phyloP scores from a whole-genome alignment of 1,140 invertebrate genomes.

The Drosophila prosaltans region DNA sequence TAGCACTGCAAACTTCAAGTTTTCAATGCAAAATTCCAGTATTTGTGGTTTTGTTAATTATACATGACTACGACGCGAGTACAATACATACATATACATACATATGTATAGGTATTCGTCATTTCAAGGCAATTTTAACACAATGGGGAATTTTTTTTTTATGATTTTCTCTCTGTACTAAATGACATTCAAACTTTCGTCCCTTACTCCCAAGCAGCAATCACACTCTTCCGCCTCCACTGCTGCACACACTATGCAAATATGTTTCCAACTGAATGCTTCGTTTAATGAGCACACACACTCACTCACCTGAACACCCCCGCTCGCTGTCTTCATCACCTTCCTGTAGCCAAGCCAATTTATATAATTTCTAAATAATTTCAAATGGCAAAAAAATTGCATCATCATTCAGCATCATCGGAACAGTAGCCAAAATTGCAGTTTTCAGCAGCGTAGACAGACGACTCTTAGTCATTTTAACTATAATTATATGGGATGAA shows the following conservation, averaged over 20 bases:
- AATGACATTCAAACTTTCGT: neutral
- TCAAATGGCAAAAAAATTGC: conserved; percentile 47
- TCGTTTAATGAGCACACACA: conserved; percentile 41
- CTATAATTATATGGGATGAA: conserved; percentile 23
- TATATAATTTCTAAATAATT: conserved; percentile 65
- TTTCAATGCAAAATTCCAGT: conserved; percentile 55
- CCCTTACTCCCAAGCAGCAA: conserved; percentile 3
- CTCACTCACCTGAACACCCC: conserved; percentile 28
- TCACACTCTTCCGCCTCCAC: neutral
- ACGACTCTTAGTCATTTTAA: conserved; percentile 41
- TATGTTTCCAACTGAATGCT: conserved; percentile 60
- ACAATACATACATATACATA: conserved; percentile 9
- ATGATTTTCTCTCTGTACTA: neutral
- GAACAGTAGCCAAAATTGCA: conserved; percentile 33
- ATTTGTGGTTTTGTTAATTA: conserved; percentile 39
- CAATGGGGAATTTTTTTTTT: neutral
- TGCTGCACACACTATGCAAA: conserved; percentile 22
- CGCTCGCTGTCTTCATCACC: neutral
- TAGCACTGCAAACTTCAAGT: conserved; percentile 54
- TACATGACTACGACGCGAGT: conserved; percentile 8
- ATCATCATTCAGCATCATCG: conserved; percentile 42
- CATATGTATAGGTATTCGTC: conserved; percentile 10
- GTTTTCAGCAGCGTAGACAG: conserved; percentile 4
- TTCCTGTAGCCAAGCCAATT: conserved; percentile 40
- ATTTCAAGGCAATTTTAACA: conserved; percentile 16